These are phyloP conservation scores for Merodon equestris DNA, from an alignment of 2,888 invertebrate genomes.

Conservation along the genomic window DNA sequence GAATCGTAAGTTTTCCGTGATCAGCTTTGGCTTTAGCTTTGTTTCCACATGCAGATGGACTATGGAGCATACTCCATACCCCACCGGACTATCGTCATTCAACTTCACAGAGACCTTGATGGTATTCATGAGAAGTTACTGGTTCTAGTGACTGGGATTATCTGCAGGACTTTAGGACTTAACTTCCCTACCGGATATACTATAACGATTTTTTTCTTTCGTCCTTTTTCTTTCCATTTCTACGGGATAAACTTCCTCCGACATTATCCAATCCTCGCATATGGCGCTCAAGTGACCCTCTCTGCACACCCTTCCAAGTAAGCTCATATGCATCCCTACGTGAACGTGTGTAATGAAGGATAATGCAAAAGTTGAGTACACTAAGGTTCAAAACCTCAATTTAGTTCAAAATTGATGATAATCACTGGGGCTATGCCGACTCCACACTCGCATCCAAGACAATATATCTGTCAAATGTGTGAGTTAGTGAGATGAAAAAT, in stretches of 20 bases:
- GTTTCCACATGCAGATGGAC: constrained; percentile 63
- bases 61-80: no score
- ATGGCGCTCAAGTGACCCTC: no score
- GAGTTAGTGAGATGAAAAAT: constrained; percentile 64
- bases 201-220: constrained; percentile 44
- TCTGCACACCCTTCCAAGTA: no score
- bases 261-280: constrained; percentile 41
- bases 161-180: constrained; percentile 63
- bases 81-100: background rate
- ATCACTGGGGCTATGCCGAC: constrained; percentile 18
- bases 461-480: constrained; percentile 59
- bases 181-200: constrained; percentile 53
- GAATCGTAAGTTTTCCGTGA: constrained; percentile 56
- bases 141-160: constrained; percentile 50
- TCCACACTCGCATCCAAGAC: constrained; percentile 6
- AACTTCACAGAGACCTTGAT: constrained; percentile 30
- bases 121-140: constrained; percentile 53
- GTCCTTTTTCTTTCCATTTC: constrained; percentile 20
- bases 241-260: constrained; percentile 42
- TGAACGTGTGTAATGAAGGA: constrained; percentile 60
- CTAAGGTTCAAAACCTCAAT: constrained; percentile 57
- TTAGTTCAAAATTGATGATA: constrained; percentile 54
- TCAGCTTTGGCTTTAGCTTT: constrained; percentile 11
- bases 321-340: constrained; percentile 4
- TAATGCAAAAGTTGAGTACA: constrained; percentile 62